Base-by-base conservation (phyloP, 2,888 invertebrate species). In the Crossocerus cetratus region DNA sequence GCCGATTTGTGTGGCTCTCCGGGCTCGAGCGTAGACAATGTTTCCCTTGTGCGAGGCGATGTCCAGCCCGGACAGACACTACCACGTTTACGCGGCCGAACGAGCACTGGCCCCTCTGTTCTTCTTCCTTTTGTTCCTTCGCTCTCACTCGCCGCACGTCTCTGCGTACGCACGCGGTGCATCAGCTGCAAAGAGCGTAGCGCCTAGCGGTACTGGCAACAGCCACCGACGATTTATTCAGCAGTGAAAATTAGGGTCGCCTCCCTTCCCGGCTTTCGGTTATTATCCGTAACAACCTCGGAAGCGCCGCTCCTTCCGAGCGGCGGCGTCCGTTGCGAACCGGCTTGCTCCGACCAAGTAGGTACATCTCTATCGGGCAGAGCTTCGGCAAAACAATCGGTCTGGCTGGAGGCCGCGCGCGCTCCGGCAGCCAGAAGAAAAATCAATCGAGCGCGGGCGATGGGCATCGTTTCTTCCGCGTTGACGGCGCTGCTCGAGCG, bases 181-280 rank as follows among this genome's bases (percentile, higher is more conserved):
- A 74, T 76, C 76, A 70, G 64, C 74, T 76, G 74, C 76, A 42
- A 44, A 69, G 60, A 63, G 69, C 45, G 60, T 74, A 75, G 60
- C 66, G 69, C 45, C 60, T 74, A 75, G 69, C 76, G 74, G 70
- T 67, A 76, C 67, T 22, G 74, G 43, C 65, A 74, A 76, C 74
- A 74, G 70, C 76, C 70, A 74, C 66, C 32, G 70, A 70, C 74
- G 76, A 76, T 76, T 76, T 76, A 76, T 74, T 76, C 76, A 70
- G 67, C 66, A 74, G 74, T 74, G 74, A 76, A 76, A 76, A 76
- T 76, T 76, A 70, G 76, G 74, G 70, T 70, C 70, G 66, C 45
- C 64, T 59, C 64, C 61, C 64, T 23, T 58, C 53, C 58, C 21
- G 21, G 58, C 62, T 65, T 73, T 69, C 69, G 66, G 65, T 61